Evolutionary conservation across 2,888 invertebrate species (phyloP), one percentile per base, ranked within the genome.

Genomic region (Beris morrisii): DNA sequence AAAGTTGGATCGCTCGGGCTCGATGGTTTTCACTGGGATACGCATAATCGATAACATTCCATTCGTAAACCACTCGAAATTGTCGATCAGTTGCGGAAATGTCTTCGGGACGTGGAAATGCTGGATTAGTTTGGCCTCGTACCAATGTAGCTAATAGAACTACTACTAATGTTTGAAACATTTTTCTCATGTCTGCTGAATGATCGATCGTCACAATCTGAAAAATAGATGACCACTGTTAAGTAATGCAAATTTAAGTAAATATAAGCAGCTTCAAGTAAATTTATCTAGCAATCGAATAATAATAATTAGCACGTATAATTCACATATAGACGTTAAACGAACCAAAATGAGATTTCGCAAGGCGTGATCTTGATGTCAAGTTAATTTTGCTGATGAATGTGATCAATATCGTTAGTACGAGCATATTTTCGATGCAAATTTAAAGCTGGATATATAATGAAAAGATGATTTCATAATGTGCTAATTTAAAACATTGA

Each of bases 11-110:
- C 68, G 86, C 87, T 69, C 78, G 79, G 56, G 83, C 80, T 69
- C 84, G 84, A 15, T 82, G 82, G 70, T 83, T 84, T 57, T 83
- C 84, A 69, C 82, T 83, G 45, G 84, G 84, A 88, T 89, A 91
- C 38, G 85, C 84, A 79, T 86, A 88, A 75, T 90, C 88, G 69
- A 90, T 81, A 70, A 83, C 84, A 75, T 85, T 86, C 90, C 90
- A 91, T 81, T 90, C 88, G 79, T 88, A 88, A 67, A 87, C 84
- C 43, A 89, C 89, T 67, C 85, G 83, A 78, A 90, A 89, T 75
- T 86, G 85, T 75, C 73, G 67, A 46, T 75, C 75, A 46, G 66
- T 71, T 38, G 72, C 52, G 72, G 77, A 66, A 15, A 74, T 71
- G 9, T 71, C 71, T 7, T 73, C 70, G 0, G 69, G 70, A 2